A percentile compares a stretch with the other conserved stretches of the same genome.
phyloP scores from a whole-genome alignment of 1,140 invertebrate genomes.

The Colletes latitarsis region DNA sequence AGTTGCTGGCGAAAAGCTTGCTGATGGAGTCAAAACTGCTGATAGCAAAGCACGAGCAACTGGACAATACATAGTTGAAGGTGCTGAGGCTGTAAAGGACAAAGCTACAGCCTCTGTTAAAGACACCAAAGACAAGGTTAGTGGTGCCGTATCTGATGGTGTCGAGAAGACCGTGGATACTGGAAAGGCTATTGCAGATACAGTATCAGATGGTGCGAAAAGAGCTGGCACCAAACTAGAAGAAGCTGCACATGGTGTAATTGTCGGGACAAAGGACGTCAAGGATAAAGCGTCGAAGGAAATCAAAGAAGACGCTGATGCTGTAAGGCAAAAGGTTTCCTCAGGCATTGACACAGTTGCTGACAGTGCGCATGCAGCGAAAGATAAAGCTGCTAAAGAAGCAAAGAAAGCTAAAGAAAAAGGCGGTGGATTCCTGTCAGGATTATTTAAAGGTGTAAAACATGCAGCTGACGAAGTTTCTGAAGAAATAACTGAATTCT shows the following conservation, averaged over 20 bases:
- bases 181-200: constrained; percentile 18
- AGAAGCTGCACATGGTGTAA: no score
- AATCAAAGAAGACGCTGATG: constrained; percentile 10
- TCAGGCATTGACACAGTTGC: constrained; percentile 9
- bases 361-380: background rate
- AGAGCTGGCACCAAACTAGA: constrained; percentile 15
- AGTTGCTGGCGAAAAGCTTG: constrained; percentile 37
- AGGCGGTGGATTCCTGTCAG: constrained; percentile 54
- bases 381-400: background rate
- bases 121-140: constrained; percentile 46
- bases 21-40: constrained; percentile 13
- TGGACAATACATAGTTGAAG: no score
- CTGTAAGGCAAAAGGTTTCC: background rate
- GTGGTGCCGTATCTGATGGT: constrained; percentile 26
- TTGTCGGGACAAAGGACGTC: no score
- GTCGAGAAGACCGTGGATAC: constrained; percentile 28
- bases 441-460: constrained; percentile 65
- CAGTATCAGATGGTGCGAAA: constrained; percentile 26
- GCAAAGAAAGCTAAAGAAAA: constrained; percentile 61
- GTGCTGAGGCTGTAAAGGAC: constrained; percentile 3
- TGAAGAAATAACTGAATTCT: constrained; percentile 72
- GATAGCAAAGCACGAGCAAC: no score
- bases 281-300: constrained; percentile 40
- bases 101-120: constrained; percentile 15
- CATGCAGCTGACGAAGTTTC: constrained; percentile 71